Percentiles rank a stretch among this genome's conserved stretches.
Evolutionary conservation across 2,888 invertebrate genomes (phyloP).

Genomic region (Drosophila stalkeri): DNA sequence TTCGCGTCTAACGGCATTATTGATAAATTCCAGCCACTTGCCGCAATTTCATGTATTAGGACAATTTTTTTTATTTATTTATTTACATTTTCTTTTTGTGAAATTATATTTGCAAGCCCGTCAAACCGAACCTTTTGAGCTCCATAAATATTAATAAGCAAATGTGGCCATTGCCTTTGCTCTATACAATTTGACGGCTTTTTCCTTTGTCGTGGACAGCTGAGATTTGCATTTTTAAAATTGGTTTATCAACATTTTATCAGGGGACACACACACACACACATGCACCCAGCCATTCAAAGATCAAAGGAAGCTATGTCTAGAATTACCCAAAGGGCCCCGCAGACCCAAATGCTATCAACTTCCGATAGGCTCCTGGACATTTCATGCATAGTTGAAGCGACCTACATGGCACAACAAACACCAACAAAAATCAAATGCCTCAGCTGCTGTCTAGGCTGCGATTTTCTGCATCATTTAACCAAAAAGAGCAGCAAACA

Average conservation of each 20-base stretch:
- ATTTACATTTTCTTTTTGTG: not conserved
- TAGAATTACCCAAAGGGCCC: slow-evolving; percentile 60
- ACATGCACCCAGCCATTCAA: slow-evolving; percentile 17
- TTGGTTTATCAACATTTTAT: slow-evolving; percentile 71
- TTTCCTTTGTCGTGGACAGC: slow-evolving; percentile 50
- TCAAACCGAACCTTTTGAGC: slow-evolving; percentile 43
- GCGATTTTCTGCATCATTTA: slow-evolving; percentile 77
- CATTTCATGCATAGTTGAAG: slow-evolving; percentile 66
- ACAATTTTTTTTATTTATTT: not conserved
- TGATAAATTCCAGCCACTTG: slow-evolving; percentile 74
- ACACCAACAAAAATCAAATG: slow-evolving; percentile 74
- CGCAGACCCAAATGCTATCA: slow-evolving; percentile 44
- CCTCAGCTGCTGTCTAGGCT: slow-evolving; percentile 46
- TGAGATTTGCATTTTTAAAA: slow-evolving; percentile 74
- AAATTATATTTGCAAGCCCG: slow-evolving; percentile 27
- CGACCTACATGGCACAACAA: slow-evolving; percentile 64
- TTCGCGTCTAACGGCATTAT: slow-evolving; percentile 65
- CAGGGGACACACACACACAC: slow-evolving; percentile 34
- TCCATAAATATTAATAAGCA: slow-evolving; percentile 57
- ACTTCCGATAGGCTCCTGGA: slow-evolving; percentile 75
- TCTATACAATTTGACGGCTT: slow-evolving; percentile 30
- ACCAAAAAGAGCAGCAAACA: slow-evolving; percentile 9
- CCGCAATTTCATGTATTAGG: slow-evolving; percentile 36
- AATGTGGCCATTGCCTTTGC: not conserved
- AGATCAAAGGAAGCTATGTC: slow-evolving; percentile 71